A percentile compares a stretch with the other conserved stretches of the same genome.
Evolutionary conservation across 2,113 vertebrate species (phyloP).

Genomic region (Sinocyclocheilus anshuiensis): DNA sequence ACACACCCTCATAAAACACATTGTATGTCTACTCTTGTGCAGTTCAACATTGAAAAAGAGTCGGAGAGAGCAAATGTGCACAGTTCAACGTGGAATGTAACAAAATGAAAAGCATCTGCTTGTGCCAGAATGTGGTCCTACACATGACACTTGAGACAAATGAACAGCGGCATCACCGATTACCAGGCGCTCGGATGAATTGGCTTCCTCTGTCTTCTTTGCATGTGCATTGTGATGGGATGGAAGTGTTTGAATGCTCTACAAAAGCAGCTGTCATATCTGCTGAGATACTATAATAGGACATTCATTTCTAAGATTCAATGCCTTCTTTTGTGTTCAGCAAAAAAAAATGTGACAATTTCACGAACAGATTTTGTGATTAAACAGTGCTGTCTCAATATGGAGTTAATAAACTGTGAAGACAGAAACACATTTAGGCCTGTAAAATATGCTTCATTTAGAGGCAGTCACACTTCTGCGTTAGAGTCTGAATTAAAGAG

Average conservation of each 20-base stretch:
- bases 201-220: conserved; percentile 70
- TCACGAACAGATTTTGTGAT: conserved; percentile 60
- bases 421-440: conserved; percentile 26
- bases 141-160: conserved; percentile 63
- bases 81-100: conserved; percentile 19
- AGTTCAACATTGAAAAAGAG: not conserved
- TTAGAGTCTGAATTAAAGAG: not conserved
- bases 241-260: conserved; percentile 71
- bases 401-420: conserved; percentile 40
- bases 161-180: conserved; percentile 63
- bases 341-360: conserved; percentile 64
- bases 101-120: conserved; percentile 28
- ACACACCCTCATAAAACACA: not conserved
- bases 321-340: conserved; percentile 62
- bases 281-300: conserved; percentile 73
- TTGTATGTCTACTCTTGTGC: not conserved
- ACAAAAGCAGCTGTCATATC: conserved; percentile 73
- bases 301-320: conserved; percentile 69
- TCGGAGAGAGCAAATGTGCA: conserved; percentile 2
- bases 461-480: conserved; percentile 1
- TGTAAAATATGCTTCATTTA: conserved; percentile 19
- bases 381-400: conserved; percentile 44
- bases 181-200: conserved; percentile 73
- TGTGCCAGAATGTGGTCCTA: conserved; percentile 38
- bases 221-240: conserved; percentile 71